These are phyloP conservation scores for Glandiceps talaboti DNA, from an alignment of 53 echinoderm and acorn worm species.

Conservation along the genomic window DNA sequence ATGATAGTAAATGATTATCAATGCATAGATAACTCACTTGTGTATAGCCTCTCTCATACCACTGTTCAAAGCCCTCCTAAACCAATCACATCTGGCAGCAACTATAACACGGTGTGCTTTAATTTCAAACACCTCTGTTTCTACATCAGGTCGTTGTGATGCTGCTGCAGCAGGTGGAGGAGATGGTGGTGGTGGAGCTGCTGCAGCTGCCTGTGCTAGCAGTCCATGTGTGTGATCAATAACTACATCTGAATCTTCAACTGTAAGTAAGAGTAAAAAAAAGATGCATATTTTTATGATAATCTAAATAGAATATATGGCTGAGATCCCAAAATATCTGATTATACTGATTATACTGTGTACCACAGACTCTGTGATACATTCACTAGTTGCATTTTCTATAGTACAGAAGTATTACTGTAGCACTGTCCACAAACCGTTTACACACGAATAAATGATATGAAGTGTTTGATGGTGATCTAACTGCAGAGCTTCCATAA, in stretches of 20 bases:
- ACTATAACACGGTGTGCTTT: conserved; percentile 49
- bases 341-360: too few species aligned
- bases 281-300: too few species aligned
- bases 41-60: conserved; percentile 76
- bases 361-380: too few species aligned
- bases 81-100: conserved; percentile 72
- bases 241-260: conserved; percentile 56
- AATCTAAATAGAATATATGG: too few species aligned
- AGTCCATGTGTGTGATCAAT: conserved; percentile 48
- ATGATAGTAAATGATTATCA: too few species aligned
- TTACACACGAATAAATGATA: too few species aligned
- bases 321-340: too few species aligned
- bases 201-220: conserved; percentile 19
- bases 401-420: too few species aligned
- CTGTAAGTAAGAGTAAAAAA: conserved; percentile 3
- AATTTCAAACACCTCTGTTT: conserved; percentile 18
- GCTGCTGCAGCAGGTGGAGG: not conserved
- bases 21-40: conserved; percentile 45
- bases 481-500: too few species aligned
- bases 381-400: too few species aligned
- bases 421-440: too few species aligned
- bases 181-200: not conserved
- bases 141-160: not conserved
- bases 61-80: conserved; percentile 53
- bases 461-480: too few species aligned